These are phyloP conservation scores for Parauchenoglanis ngamensis DNA, from an alignment of 2,797 vertebrate species.

Conservation along the genomic window DNA sequence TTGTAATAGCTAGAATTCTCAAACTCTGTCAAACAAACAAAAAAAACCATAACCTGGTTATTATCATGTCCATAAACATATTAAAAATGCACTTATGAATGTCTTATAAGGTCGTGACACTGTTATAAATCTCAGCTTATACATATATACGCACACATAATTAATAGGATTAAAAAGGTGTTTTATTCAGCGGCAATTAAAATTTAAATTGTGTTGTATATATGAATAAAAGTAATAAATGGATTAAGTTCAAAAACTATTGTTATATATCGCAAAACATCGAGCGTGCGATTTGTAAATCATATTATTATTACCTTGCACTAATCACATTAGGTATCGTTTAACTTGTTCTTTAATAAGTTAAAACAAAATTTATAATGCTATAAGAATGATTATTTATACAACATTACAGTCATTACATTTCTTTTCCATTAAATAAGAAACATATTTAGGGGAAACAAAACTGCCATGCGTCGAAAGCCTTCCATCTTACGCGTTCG, in stretches of 20 bases:
- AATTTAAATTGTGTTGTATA: background rate
- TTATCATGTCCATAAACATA: background rate
- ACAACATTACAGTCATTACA: background rate
- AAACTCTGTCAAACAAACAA: background rate
- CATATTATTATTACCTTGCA: too few relatives aligned
- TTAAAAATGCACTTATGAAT: background rate
- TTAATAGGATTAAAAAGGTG: too few relatives aligned
- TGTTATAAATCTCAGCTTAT: too few relatives aligned
- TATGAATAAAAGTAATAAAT: background rate
- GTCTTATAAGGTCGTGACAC: background rate
- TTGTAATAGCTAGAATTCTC: too few relatives aligned
- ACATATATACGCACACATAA: too few relatives aligned
- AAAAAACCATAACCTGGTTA: background rate
- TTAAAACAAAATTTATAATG: background rate
- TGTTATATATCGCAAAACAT: too few relatives aligned
- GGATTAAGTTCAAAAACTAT: background rate
- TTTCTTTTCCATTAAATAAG: background rate
- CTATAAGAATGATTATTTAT: too few relatives aligned
- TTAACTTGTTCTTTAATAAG: background rate
- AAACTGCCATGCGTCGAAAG: too few relatives aligned
- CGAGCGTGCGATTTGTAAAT: background rate
- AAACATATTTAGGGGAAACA: background rate
- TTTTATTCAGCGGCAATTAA: background rate
- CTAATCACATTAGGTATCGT: background rate
- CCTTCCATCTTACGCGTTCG: background rate